A percentile compares a stretch with the other conserved stretches of the same genome.
phyloP scores from a whole-genome alignment of 2,888 invertebrate genomes.

The Phania funesta region DNA sequence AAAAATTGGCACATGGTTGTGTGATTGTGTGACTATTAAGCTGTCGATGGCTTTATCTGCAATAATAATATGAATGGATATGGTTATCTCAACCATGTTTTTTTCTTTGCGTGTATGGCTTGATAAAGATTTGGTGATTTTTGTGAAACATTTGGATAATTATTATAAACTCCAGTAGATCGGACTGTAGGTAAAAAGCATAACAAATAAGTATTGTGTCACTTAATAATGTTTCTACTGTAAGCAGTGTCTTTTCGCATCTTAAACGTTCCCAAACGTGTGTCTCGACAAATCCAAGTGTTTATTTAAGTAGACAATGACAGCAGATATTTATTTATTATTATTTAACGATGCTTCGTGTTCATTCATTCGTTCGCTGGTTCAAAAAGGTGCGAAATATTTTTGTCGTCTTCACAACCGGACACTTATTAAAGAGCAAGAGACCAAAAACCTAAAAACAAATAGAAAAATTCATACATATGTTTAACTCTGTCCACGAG shows the following conservation, averaged over 20 bases:
- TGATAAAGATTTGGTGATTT: no score
- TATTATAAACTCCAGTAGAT: no score
- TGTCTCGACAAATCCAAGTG: not conserved
- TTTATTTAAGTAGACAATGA: constrained; percentile 19
- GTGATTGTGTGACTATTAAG: no score
- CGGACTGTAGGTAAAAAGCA: no score
- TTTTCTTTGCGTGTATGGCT: no score
- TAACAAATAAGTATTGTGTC: no score
- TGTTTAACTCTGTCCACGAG: not conserved
- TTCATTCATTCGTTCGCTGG: not conserved
- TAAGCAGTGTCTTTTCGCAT: not conserved
- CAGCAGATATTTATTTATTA: not conserved
- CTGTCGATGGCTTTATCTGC: no score
- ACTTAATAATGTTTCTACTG: not conserved
- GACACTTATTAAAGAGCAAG: not conserved
- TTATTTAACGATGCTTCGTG: constrained; percentile 16
- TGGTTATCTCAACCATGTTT: no score
- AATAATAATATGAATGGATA: no score
- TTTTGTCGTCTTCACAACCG: constrained; percentile 1
- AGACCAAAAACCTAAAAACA: not conserved
- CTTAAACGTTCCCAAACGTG: not conserved
- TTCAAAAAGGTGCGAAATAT: constrained; percentile 42
- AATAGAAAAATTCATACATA: not conserved
- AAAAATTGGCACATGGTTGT: no score
- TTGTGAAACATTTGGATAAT: no score